Conservation (phyloP, 64 coral and sea anemone species). For the Acropora tenuis region DNA sequence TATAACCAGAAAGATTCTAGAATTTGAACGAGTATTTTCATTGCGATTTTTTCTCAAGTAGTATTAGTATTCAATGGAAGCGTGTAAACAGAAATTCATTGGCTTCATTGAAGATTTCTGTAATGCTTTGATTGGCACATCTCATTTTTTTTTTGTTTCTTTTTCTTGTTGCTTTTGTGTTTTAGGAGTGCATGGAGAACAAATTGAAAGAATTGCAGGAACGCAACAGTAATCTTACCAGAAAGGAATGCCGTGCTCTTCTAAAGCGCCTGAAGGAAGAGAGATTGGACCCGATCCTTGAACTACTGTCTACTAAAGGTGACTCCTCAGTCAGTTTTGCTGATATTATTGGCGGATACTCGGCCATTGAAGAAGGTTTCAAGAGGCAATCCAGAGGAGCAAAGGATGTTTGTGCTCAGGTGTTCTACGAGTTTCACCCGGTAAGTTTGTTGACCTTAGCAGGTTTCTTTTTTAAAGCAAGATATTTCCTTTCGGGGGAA, state of each 20-base stretch:
- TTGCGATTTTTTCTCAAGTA: no score
- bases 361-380: constrained; percentile 49
- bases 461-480: no score
- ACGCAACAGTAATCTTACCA: constrained; percentile 4
- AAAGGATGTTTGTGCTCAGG: constrained; percentile 65
- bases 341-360: constrained; percentile 60
- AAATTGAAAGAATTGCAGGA: neutral
- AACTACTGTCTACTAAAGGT: neutral
- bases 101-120: no score
- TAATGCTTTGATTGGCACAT: no score
- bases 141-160: no score
- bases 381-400: constrained; percentile 45
- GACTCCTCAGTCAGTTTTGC: constrained; percentile 47
- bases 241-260: neutral
- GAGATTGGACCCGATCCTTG: constrained; percentile 21
- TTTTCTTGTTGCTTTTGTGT: no score
- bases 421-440: constrained; percentile 73
- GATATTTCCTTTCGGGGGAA: no score
- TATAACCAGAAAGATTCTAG: no score
- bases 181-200: constrained; percentile 1
- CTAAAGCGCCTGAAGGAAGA: neutral
- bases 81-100: no score
- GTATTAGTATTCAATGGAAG: no score
- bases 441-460: neutral
- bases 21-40: no score